Evolutionary conservation across 2,113 vertebrate genomes (phyloP), one percentile per base, ranked within the genome.

Genomic region (Oenanthe melanoleuca): DNA sequence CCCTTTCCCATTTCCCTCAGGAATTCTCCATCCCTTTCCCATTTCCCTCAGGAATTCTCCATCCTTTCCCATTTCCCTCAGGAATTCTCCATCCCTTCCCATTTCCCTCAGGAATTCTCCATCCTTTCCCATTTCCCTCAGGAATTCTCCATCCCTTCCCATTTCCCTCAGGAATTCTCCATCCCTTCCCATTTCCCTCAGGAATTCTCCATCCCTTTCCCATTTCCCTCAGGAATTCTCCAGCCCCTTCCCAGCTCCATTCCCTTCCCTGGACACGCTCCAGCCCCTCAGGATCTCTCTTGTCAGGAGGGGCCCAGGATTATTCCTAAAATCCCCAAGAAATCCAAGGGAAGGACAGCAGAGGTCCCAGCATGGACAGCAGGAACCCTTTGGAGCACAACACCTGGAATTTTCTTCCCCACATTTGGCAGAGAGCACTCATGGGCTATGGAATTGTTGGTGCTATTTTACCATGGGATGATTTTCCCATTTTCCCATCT

Each of bases 401-500:
- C 21, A 14, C 47, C 21, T 2, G 71, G 95, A 59, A 75, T 63
- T 55, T 28, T 34, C 15, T 69, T 21, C 40, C 28, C n/a, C 26
- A 6, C 7, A 0, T 20, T 23, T 44, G n/a, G 17, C 13, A 11
- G n/a, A 33, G 47, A 20, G 42, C 59, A 42, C 40, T 42, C 42
- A 2, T 2, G 31, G 50, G 3, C 13, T 18, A 1, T 6, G 44
- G 57, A 23, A 80, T 8, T 47, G 44, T 66, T 2, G 0, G 8
- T n/a, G 31, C 10, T n/a, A 1, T n/a, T 66, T 66, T 6, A 9
- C 6, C 33, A 12, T 26, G 73, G 24, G 52, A 11, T 49, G 9
- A 47, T 52, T 33, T 71, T 40, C 82, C 44, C 25, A 5, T 56
- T 84, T 20, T 47, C 25, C 83, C 64, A 6, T 26, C 42, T 57